Evolutionary conservation across 2,888 invertebrate genomes (phyloP).

Genomic region (Petrolisthes cinctipes): DNA sequence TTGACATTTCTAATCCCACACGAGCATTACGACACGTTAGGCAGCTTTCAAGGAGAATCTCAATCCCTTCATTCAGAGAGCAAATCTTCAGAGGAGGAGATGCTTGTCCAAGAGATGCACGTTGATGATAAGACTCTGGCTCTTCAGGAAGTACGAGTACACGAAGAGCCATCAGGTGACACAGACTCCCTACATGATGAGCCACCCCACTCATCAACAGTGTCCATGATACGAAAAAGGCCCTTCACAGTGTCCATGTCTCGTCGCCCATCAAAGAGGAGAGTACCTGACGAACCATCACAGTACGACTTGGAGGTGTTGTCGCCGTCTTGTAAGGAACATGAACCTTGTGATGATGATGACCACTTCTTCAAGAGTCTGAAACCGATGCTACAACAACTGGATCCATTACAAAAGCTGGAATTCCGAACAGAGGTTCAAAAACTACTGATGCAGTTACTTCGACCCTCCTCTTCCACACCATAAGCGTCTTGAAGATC

Average conservation of each 20-base stretch:
- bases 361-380: slow-evolving; percentile 35
- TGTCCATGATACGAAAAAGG: no score
- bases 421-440: slow-evolving; percentile 24
- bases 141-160: no score
- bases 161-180: no score
- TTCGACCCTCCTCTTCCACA: neutral
- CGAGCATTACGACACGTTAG: neutral
- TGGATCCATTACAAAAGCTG: slow-evolving; percentile 18
- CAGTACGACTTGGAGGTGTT: no score
- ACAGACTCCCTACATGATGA: no score
- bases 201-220: no score
- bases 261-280: no score
- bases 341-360: neutral
- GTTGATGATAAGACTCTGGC: no score
- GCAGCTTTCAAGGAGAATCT: neutral
- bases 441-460: slow-evolving; percentile 26
- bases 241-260: no score
- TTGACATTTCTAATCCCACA: slow-evolving; percentile 3
- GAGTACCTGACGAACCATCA: no score
- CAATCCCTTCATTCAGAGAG: neutral
- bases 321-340: neutral
- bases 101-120: no score
- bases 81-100: neutral
- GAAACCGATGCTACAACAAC: slow-evolving; percentile 17
- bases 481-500: neutral